Percentiles rank a stretch among this genome's conserved stretches.
phyloP scores from a whole-genome alignment of 2,797 vertebrate species.

The Cirrhinus molitorella region DNA sequence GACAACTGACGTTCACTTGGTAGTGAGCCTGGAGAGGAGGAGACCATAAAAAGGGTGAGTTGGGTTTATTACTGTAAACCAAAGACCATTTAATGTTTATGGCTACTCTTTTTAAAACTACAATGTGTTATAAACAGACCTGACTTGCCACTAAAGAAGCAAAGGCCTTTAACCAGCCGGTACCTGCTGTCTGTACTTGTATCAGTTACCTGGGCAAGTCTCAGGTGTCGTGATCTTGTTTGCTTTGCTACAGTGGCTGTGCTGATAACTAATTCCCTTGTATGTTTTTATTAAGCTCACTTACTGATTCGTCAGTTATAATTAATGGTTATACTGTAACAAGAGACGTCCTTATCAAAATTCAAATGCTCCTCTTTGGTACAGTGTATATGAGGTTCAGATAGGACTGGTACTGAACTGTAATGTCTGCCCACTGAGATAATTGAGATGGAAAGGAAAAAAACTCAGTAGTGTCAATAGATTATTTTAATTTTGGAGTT shows the following conservation, averaged over 20 bases:
- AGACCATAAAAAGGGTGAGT: slow-evolving; percentile 51
- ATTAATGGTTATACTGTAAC: background rate
- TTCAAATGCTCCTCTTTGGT: background rate
- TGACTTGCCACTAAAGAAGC: background rate
- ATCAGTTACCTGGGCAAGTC: slow-evolving; percentile 19
- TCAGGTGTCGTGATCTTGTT: background rate
- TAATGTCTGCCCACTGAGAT: background rate
- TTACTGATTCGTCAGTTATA: background rate
- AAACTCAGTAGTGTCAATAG: background rate
- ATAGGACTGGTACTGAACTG: background rate
- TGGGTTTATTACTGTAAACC: background rate
- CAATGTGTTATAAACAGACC: background rate
- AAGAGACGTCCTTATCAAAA: background rate
- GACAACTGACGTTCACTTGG: slow-evolving; percentile 43
- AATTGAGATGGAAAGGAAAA: background rate
- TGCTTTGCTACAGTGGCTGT: background rate
- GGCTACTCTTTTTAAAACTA: background rate
- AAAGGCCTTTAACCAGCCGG: slow-evolving; percentile 32
- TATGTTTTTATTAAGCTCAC: background rate
- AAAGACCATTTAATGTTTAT: background rate
- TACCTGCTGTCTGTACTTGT: slow-evolving; percentile 20
- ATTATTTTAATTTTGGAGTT: background rate
- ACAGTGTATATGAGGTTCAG: background rate
- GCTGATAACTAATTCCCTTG: background rate
- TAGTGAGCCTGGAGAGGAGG: slow-evolving; percentile 49